Conservation (phyloP, 2,113 vertebrate genomes). For the Ifrita kowaldi region DNA sequence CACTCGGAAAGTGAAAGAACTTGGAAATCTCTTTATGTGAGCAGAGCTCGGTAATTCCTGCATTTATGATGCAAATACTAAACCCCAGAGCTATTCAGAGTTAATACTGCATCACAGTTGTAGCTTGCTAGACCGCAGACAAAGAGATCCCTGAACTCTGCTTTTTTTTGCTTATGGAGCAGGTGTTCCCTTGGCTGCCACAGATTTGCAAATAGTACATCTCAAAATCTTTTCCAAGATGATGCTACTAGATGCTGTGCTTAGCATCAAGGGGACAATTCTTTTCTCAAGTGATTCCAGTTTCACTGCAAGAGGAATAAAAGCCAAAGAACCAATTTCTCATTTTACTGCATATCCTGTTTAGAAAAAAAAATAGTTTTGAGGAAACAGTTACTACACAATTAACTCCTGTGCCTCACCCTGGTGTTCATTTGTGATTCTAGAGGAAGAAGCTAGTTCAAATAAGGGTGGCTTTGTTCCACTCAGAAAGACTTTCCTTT, state of each 20-base stretch:
- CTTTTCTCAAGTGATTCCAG: neutral
- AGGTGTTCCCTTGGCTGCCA: neutral
- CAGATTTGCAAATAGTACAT: neutral
- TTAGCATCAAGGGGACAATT: neutral
- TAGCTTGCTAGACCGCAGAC: neutral
- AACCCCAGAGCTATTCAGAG: neutral
- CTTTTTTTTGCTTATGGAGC: neutral
- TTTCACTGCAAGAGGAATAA: neutral
- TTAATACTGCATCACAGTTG: neutral
- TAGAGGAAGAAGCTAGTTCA: neutral
- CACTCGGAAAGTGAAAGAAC: neutral
- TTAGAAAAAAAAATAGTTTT: neutral
- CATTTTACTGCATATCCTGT: neutral
- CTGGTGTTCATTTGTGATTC: neutral
- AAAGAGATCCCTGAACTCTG: neutral
- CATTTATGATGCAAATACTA: neutral
- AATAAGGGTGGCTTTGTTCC: constrained; percentile 11
- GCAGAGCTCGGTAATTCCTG: neutral
- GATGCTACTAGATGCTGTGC: neutral
- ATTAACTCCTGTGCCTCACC: neutral
- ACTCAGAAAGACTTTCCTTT: constrained; percentile 18
- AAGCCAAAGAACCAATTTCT: neutral
- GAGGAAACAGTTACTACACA: neutral
- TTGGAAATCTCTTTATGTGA: neutral
- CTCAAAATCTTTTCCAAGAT: neutral